A percentile compares a stretch with the other conserved stretches of the same genome.
These are phyloP conservation scores for Pelecanoides urinatrix DNA, from an alignment of 2,113 vertebrate species.

Conservation along the genomic window DNA sequence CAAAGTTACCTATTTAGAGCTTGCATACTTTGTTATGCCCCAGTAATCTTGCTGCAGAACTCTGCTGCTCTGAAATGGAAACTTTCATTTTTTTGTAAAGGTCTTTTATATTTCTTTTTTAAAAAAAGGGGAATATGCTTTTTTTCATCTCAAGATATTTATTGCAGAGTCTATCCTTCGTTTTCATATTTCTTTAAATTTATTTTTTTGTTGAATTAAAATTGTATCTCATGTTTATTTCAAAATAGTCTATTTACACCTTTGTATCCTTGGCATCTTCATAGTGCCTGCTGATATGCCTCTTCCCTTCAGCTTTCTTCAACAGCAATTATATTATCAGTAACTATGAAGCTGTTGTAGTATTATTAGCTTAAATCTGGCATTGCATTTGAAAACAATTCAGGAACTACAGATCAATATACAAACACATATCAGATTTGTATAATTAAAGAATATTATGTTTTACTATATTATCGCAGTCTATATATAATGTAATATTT, in stretches of 20 bases:
- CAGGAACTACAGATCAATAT: background rate
- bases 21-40: background rate
- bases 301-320: background rate
- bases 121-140: accelerated
- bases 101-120: background rate
- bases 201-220: background rate
- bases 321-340: background rate
- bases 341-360: background rate
- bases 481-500: background rate
- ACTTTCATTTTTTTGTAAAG: background rate
- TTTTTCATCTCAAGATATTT: background rate
- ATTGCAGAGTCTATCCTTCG: background rate
- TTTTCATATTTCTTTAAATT: background rate
- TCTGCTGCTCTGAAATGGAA: background rate
- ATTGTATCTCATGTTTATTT: background rate
- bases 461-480: background rate
- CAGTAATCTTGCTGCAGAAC: background rate
- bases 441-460: background rate
- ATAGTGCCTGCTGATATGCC: background rate
- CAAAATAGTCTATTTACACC: background rate
- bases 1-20: background rate
- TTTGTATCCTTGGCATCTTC: background rate
- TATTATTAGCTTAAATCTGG: background rate
- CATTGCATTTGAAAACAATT: background rate
- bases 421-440: background rate